A percentile compares a stretch with the other conserved stretches of the same genome.
Conservation (phyloP, 2,113 vertebrate species). For the Penelope pileata region DNA sequence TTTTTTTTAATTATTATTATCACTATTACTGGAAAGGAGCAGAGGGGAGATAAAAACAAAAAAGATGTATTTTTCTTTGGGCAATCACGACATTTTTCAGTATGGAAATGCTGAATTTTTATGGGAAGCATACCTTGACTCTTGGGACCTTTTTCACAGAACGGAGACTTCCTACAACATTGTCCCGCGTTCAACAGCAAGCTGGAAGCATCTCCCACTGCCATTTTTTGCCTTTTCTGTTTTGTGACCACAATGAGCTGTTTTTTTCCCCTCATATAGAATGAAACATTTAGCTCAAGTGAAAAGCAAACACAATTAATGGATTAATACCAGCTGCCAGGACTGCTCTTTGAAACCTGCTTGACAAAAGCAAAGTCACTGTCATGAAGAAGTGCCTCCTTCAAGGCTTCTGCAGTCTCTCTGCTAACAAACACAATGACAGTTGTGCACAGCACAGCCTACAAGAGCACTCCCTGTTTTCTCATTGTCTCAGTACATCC, state of each 20-base stretch:
- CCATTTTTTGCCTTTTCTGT: background rate
- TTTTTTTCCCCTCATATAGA: background rate
- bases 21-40: background rate
- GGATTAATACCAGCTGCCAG: background rate
- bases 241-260: background rate
- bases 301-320: constrained; percentile 16
- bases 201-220: background rate
- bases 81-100: background rate
- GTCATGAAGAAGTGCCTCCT: background rate
- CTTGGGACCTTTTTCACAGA: background rate
- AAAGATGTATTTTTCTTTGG: background rate
- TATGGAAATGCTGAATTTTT: background rate
- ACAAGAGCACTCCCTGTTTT: background rate
- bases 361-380: constrained; percentile 9
- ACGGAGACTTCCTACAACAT: background rate
- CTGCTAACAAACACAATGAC: background rate
- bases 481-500: constrained; percentile 53
- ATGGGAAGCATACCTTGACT: background rate
- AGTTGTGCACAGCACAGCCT: background rate
- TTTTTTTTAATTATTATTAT: background rate
- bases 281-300: background rate
- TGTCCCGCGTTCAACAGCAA: background rate
- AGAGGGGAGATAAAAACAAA: background rate
- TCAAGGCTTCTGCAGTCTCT: background rate
- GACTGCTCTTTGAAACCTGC: background rate